phyloP scores from a whole-genome alignment of 2,113 vertebrate species.

The Gymnarchus niloticus region DNA sequence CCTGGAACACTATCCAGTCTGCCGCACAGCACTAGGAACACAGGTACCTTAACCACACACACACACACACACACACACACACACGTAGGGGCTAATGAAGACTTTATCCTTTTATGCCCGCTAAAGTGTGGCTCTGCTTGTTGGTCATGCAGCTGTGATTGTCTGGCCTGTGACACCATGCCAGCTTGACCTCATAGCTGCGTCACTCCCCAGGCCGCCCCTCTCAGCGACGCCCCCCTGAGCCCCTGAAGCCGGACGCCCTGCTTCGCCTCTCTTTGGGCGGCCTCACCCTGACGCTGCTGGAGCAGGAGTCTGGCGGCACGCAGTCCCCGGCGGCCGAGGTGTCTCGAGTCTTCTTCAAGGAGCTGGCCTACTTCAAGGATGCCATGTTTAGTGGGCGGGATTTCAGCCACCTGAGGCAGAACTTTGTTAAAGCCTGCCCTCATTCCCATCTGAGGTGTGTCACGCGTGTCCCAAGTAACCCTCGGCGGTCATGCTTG shows the following conservation, averaged over 20 bases:
- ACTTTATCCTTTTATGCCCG: too few relatives aligned
- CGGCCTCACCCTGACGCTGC: conserved; percentile 74
- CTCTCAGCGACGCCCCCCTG: conserved; percentile 51
- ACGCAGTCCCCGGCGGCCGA: conserved; percentile 46
- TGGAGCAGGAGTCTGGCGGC: conserved; percentile 57
- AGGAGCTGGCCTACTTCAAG: conserved; percentile 67
- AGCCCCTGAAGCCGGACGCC: conserved; percentile 70
- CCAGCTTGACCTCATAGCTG: too few relatives aligned
- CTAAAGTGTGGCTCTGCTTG: background rate
- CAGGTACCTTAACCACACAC: conserved; percentile 53
- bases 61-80: too few relatives aligned
- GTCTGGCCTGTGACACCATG: background rate
- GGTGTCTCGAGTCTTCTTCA: conserved; percentile 70
- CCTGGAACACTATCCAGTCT: conserved; percentile 60
- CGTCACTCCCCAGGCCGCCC: conserved; percentile 54
- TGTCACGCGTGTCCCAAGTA: background rate
- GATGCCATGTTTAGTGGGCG: conserved; percentile 76
- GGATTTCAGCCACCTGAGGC: conserved; percentile 71
- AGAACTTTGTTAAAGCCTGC: conserved; percentile 72
- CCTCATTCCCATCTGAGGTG: conserved; percentile 80
- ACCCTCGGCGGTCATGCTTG: background rate
- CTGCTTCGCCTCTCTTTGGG: conserved; percentile 75
- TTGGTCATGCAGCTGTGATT: background rate
- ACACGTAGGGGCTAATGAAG: too few relatives aligned
- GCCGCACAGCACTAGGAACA: conserved; percentile 48